Percentiles rank a stretch among this genome's conserved stretches.
Conservation (phyloP, 2,888 invertebrate species). For the Andrena dorsata region DNA sequence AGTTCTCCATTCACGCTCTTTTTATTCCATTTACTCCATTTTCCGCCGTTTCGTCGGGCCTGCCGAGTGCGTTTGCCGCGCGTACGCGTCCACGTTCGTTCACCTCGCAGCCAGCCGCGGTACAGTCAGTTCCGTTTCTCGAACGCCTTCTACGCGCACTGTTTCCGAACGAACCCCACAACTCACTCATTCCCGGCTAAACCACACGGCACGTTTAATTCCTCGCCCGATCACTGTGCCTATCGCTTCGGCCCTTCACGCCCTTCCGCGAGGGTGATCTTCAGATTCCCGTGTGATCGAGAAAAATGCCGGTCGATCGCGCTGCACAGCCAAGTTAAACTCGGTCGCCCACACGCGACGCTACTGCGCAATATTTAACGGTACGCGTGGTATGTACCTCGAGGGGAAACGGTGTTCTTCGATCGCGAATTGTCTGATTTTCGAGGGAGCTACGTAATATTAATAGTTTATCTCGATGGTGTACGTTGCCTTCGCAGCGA, state of each 20-base stretch:
- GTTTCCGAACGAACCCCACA: slow-evolving; percentile 28
- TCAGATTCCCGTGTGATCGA: not conserved
- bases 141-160: slow-evolving; percentile 43
- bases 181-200: slow-evolving; percentile 18
- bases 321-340: slow-evolving; percentile 25
- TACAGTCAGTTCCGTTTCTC: slow-evolving; percentile 6
- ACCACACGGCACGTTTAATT: not conserved
- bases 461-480: not conserved
- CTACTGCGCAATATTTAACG: slow-evolving; percentile 67
- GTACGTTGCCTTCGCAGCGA: not conserved
- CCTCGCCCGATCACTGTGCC: slow-evolving; percentile 3
- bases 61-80: not conserved
- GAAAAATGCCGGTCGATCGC: slow-evolving; percentile 59
- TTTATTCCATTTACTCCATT: slow-evolving; percentile 18
- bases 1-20: slow-evolving; percentile 73
- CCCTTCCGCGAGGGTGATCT: not conserved
- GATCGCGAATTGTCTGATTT: slow-evolving; percentile 9
- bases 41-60: not conserved
- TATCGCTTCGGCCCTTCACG: not conserved
- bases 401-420: slow-evolving; percentile 27
- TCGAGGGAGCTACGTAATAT: not conserved
- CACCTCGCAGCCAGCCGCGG: not conserved
- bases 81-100: not conserved
- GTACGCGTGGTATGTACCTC: slow-evolving; percentile 18
- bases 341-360: slow-evolving; percentile 63